phyloP scores from a whole-genome alignment of 2,113 vertebrate species.

The Hemibagrus wyckioides region DNA sequence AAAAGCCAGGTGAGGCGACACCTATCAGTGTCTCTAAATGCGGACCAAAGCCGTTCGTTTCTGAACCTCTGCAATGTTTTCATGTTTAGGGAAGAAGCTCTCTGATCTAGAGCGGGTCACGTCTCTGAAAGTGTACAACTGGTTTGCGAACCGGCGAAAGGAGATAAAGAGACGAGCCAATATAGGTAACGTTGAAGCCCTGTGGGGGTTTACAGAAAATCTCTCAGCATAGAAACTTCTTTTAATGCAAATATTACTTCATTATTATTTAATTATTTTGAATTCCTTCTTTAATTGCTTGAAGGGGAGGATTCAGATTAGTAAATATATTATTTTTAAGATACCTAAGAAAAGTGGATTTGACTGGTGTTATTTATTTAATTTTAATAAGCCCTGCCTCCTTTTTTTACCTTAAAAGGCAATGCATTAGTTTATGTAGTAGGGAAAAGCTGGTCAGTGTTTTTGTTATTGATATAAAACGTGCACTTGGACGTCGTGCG shows the following conservation, averaged over 20 bases:
- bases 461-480: background rate
- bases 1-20: constrained; percentile 86
- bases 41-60: background rate
- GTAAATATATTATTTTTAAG: background rate
- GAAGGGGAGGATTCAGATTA: background rate
- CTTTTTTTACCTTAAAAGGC: background rate
- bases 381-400: background rate
- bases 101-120: constrained; percentile 98
- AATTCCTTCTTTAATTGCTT: background rate
- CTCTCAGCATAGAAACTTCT: background rate
- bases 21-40: background rate
- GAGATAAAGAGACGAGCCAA: constrained; percentile 98
- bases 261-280: background rate
- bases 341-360: background rate
- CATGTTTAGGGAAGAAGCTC: constrained; percentile 87
- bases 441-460: background rate
- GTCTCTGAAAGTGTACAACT: constrained; percentile 98
- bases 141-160: constrained; percentile 98
- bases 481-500: background rate
- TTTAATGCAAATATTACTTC: background rate
- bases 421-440: background rate
- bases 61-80: background rate
- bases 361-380: background rate
- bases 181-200: constrained; percentile 91
- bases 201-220: constrained; percentile 14